These are phyloP conservation scores for Xiphorhynchus erythropygius DNA, from an alignment of 2,797 vertebrate genomes.

Conservation along the genomic window DNA sequence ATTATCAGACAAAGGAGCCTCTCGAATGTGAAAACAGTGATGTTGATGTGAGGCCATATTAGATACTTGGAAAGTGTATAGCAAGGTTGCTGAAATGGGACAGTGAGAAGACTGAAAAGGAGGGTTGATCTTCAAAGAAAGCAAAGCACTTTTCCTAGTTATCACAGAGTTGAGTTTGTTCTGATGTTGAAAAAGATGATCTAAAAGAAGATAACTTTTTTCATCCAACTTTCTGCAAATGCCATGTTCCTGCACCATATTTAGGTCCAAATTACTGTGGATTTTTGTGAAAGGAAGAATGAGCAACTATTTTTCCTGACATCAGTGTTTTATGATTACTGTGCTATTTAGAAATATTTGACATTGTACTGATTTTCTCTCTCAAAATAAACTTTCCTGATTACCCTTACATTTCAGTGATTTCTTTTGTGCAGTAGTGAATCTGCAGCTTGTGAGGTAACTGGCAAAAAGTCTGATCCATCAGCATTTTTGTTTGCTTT, in stretches of 20 bases:
- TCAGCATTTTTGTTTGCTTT: conserved; percentile 59
- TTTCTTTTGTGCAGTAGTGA: conserved; percentile 58
- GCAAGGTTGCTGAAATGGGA: not conserved
- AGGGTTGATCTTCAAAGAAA: not conserved
- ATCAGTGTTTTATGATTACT: conserved; percentile 61
- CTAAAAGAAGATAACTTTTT: conserved; percentile 30
- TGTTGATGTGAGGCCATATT: not conserved
- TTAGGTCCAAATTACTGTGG: conserved; percentile 57
- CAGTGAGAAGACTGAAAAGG: not conserved
- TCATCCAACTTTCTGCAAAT: conserved; percentile 37
- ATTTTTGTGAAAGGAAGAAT: conserved; percentile 50
- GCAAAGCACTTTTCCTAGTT: not conserved
- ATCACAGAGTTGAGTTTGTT: not conserved
- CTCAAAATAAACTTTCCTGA: conserved; percentile 69
- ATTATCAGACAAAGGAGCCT: not conserved
- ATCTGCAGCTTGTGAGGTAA: conserved; percentile 64
- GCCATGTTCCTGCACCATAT: conserved; percentile 27
- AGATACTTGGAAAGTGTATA: not conserved
- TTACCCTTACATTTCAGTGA: conserved; percentile 55
- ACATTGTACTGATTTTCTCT: conserved; percentile 62
- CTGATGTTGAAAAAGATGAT: not conserved
- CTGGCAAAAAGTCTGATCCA: conserved; percentile 49
- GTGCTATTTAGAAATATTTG: conserved; percentile 65
- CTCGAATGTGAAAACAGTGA: not conserved
- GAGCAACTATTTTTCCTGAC: conserved; percentile 54